Percentiles rank a stretch among this genome's conserved stretches.
Conservation (phyloP, 2,888 invertebrate genomes). For the Rotaria macrura region DNA sequence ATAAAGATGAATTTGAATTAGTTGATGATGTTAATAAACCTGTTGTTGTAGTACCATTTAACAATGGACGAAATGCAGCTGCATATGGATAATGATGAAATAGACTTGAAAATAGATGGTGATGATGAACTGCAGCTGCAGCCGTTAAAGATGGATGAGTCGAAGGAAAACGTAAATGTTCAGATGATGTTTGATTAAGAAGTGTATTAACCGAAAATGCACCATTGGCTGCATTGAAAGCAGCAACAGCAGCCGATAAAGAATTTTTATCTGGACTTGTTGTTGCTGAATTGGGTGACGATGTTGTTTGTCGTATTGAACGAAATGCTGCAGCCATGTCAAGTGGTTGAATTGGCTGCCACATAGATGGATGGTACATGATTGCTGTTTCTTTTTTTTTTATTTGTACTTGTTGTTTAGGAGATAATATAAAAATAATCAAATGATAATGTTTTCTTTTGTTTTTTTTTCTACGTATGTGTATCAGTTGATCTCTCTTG, state of each 20-base stretch:
- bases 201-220: background rate
- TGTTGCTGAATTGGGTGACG: background rate
- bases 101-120: background rate
- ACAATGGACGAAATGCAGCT: background rate
- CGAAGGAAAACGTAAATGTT: constrained; percentile 4
- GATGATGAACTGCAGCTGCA: background rate
- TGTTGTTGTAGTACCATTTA: background rate
- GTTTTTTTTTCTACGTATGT: too few species aligned
- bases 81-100: background rate
- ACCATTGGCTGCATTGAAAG: background rate
- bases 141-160: background rate
- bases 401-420: background rate
- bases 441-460: constrained; percentile 3
- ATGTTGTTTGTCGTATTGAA: background rate
- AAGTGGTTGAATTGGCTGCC: background rate
- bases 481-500: background rate
- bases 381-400: too few species aligned
- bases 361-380: background rate
- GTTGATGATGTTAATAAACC: background rate
- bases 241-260: background rate
- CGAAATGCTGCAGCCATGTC: constrained; percentile 10
- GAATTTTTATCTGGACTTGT: background rate
- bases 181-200: background rate
- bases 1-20: background rate
- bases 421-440: background rate